A percentile compares a stretch with the other conserved stretches of the same genome.
phyloP scores from a whole-genome alignment of 1,140 invertebrate species.

The Drosophila nikananu region DNA sequence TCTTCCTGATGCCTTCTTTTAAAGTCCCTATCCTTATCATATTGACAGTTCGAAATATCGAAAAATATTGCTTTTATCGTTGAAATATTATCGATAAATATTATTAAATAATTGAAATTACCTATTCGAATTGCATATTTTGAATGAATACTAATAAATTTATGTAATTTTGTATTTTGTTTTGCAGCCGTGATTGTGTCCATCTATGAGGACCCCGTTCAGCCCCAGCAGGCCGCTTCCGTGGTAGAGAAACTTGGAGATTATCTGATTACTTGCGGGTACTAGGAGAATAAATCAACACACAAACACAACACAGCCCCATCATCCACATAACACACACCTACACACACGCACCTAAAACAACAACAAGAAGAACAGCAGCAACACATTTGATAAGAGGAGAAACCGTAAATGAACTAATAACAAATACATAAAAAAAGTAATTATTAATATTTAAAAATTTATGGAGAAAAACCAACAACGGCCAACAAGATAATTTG shows the following conservation, averaged over 20 bases:
- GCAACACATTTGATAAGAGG: conserved; percentile 61
- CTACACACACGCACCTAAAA: conserved; percentile 47
- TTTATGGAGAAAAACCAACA: conserved; percentile 62
- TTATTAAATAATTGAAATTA: neutral
- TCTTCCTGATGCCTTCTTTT: no score
- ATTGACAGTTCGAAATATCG: neutral
- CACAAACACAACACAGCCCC: conserved; percentile 54
- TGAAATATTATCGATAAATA: neutral
- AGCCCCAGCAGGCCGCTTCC: conserved; percentile 96
- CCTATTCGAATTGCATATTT: neutral
- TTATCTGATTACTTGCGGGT: conserved; percentile 97
- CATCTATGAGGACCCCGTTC: conserved; percentile 96
- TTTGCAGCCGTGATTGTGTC: conserved; percentile 94
- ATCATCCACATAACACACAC: conserved; percentile 52
- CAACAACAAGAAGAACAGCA: conserved; percentile 36
- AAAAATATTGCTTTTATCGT: neutral
- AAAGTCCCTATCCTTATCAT: no score
- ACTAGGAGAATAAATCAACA: conserved; percentile 88
- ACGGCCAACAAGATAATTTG: conserved; percentile 51
- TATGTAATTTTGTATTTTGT: conserved; percentile 75
- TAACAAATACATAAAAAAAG: conserved; percentile 63
- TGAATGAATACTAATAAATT: neutral
- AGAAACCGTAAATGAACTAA: conserved; percentile 75
- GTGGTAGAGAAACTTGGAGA: conserved; percentile 98
- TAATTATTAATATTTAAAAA: conserved; percentile 82